A percentile compares a stretch with the other conserved stretches of the same genome.
phyloP scores from a whole-genome alignment of 2,888 invertebrate species.

The Mimas tiliae region DNA sequence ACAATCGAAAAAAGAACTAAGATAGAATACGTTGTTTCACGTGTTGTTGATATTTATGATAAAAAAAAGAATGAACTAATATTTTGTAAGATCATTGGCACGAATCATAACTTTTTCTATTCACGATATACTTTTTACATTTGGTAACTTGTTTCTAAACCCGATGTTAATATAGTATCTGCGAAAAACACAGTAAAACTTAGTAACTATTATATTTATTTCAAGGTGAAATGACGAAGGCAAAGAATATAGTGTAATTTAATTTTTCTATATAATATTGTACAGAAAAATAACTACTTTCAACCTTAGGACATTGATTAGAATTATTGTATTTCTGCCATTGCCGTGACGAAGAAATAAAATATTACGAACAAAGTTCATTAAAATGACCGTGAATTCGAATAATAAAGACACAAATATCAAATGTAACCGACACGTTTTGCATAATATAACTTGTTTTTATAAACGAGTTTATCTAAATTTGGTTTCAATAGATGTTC shows the following conservation, averaged over 20 bases:
- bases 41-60: background rate
- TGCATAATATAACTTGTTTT: constrained; percentile 1
- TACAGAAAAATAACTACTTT: background rate
- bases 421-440: background rate
- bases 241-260: background rate
- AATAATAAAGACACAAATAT: constrained; percentile 1
- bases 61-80: background rate
- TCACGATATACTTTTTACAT: background rate
- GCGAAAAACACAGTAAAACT: background rate
- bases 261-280: background rate
- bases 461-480: constrained; percentile 1
- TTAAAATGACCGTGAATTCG: background rate
- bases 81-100: background rate
- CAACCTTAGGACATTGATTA: background rate
- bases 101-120: background rate
- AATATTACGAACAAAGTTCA: background rate
- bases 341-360: constrained; percentile 1
- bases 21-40: background rate
- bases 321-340: background rate
- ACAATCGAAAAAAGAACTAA: background rate
- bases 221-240: background rate
- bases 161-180: background rate
- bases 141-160: background rate
- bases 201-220: background rate
- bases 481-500: background rate